These are phyloP conservation scores for Blastobasis lacticolella DNA, from an alignment of 2,888 invertebrate species.

Conservation along the genomic window DNA sequence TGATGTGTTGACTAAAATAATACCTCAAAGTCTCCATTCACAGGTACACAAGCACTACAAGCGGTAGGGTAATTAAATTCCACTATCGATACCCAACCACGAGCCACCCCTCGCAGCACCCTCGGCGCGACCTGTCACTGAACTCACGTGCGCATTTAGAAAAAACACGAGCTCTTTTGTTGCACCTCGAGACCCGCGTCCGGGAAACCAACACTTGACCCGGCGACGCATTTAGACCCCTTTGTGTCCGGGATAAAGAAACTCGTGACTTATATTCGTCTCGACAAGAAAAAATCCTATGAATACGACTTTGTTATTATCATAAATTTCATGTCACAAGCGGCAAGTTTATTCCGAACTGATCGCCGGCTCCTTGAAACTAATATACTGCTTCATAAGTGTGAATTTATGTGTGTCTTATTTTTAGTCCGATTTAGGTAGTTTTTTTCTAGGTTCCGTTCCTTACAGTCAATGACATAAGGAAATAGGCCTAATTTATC, in stretches of 20 bases:
- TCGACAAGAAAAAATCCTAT: conserved; percentile 36
- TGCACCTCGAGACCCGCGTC: conserved; percentile 47
- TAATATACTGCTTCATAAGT: no score
- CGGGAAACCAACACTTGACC: conserved; percentile 71
- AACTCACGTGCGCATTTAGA: conserved; percentile 33
- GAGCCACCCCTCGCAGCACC: conserved; percentile 20
- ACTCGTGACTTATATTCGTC: conserved; percentile 61
- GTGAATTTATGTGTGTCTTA: no score
- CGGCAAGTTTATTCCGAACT: conserved; percentile 24
- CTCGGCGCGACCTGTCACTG: conserved; percentile 42
- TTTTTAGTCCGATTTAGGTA: no score
- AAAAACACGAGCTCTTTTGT: conserved; percentile 51
- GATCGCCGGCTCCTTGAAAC: conserved; percentile 12
- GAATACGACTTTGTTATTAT: conserved; percentile 47
- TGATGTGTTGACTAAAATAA: no score
- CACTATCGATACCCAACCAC: no score
- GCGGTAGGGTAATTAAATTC: no score
- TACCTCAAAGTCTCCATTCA: no score
- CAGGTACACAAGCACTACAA: no score
- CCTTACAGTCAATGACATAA: no score
- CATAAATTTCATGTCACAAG: conserved; percentile 35
- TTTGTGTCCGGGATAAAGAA: conserved; percentile 58
- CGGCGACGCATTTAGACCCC: conserved; percentile 59
- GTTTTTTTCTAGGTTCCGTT: no score
- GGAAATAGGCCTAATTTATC: no score